phyloP scores from a whole-genome alignment of 2,797 vertebrate species.

The Epinephelus coioides region DNA sequence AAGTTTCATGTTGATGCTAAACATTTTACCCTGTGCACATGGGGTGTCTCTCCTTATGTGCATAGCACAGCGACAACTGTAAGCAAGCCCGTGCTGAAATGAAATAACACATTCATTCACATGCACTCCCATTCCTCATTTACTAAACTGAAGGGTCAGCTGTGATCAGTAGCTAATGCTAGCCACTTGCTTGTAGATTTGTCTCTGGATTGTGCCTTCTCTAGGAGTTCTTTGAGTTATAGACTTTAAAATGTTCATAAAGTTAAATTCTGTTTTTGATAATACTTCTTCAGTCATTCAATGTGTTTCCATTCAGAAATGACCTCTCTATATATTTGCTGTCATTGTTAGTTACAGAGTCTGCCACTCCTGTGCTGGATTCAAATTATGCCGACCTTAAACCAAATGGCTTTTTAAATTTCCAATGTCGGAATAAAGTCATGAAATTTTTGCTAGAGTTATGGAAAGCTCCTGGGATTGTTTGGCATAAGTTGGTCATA shows the following conservation, averaged over 20 bases:
- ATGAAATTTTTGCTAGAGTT: no score
- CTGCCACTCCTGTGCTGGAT: background rate
- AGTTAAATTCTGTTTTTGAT: background rate
- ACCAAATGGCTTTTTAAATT: no score
- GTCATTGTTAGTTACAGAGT: background rate
- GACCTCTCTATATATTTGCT: background rate
- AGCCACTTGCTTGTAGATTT: background rate
- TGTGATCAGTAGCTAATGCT: background rate
- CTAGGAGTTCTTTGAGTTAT: background rate
- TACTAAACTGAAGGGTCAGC: background rate
- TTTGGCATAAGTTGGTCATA: no score
- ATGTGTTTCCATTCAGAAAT: background rate
- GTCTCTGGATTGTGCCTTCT: background rate
- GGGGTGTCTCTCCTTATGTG: no score
- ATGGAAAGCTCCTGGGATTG: no score
- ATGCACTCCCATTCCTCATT: background rate
- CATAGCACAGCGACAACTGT: background rate
- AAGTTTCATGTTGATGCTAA: no score
- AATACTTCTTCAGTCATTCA: background rate
- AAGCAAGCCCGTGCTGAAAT: background rate
- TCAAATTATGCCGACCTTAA: background rate
- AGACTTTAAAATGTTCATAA: background rate
- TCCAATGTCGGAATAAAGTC: no score
- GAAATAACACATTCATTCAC: background rate
- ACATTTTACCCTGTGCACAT: no score